phyloP scores from a whole-genome alignment of 2,888 invertebrate species.

The Carcina quercana region DNA sequence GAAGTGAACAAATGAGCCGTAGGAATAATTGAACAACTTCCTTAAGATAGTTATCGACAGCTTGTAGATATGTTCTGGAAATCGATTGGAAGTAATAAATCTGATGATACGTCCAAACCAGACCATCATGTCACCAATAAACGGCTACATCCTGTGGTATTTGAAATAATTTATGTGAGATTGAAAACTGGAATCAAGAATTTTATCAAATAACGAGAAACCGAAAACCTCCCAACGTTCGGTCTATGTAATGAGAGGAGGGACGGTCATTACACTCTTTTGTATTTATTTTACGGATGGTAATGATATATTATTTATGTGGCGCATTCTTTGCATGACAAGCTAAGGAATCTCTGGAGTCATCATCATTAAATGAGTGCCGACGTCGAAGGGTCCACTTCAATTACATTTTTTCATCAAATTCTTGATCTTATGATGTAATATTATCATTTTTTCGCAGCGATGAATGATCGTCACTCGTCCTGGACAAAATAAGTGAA shows the following conservation, averaged over 20 bases:
- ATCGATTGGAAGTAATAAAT: conserved; percentile 5
- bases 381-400: conserved; percentile 28
- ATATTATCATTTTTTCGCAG: no score
- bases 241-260: conserved; percentile 22
- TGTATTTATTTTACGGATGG: conserved; percentile 29
- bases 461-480: no score
- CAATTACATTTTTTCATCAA: conserved; percentile 34
- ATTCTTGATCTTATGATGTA: conserved; percentile 16
- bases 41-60: background rate
- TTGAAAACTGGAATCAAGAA: conserved; percentile 20
- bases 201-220: conserved; percentile 3
- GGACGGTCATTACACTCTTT: conserved; percentile 32
- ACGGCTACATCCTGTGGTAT: conserved; percentile 12
- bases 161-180: conserved; percentile 14
- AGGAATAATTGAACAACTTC: conserved; percentile 20
- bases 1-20: background rate
- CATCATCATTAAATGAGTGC: conserved; percentile 51
- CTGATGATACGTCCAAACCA: conserved; percentile 24
- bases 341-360: conserved; percentile 37
- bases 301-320: conserved; percentile 52
- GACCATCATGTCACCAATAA: conserved; percentile 24
- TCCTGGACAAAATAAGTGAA: no score
- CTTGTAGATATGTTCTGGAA: background rate
- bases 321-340: conserved; percentile 51
- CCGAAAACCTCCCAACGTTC: conserved; percentile 4